phyloP scores from a whole-genome alignment of 2,797 vertebrate species.

The Pitangus sulphuratus region DNA sequence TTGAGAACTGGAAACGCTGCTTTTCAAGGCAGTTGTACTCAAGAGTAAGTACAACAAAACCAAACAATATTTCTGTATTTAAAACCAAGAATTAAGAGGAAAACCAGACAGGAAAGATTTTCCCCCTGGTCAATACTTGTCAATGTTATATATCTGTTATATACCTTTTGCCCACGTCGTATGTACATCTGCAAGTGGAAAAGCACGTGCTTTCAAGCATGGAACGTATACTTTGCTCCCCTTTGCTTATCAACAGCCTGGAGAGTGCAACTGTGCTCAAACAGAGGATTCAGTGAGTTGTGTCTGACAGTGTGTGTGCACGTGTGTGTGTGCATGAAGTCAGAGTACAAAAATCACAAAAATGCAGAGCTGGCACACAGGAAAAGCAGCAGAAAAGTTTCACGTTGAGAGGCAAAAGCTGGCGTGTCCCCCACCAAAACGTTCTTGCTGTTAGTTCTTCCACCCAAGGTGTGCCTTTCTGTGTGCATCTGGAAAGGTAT shows the following conservation, averaged over 20 bases:
- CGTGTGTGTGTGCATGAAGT: background rate
- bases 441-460: background rate
- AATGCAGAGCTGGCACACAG: background rate
- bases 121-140: fast-evolving
- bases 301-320: background rate
- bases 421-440: fast-evolving
- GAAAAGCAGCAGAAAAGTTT: background rate
- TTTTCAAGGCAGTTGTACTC: background rate
- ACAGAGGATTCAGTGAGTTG: fast-evolving
- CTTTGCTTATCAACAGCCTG: background rate
- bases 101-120: background rate
- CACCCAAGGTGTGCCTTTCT: background rate
- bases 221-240: background rate
- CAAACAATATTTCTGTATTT: background rate
- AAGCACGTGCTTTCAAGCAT: fast-evolving
- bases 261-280: background rate
- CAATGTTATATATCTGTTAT: background rate
- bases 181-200: background rate
- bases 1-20: background rate
- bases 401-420: background rate
- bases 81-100: background rate
- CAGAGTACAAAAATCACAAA: background rate
- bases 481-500: background rate
- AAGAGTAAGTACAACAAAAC: background rate
- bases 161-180: background rate